Conservation (phyloP, 2,113 vertebrate species). For the Xiphophorus hellerii region DNA sequence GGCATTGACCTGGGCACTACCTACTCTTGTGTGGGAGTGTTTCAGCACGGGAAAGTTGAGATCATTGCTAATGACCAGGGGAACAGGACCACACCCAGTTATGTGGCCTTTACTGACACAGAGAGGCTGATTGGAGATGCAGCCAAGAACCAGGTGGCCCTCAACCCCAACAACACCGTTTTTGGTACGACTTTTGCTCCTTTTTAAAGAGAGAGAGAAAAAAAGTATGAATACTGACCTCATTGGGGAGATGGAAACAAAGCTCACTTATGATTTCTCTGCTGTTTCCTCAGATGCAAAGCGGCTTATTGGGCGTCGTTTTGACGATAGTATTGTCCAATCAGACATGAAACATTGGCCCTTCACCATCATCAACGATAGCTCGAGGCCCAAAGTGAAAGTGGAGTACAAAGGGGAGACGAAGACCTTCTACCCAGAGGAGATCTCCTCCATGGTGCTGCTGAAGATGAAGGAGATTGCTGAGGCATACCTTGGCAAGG, state of each 20-base stretch:
- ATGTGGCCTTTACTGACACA: slow-evolving; percentile 79
- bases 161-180: slow-evolving; percentile 83
- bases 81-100: slow-evolving; percentile 81
- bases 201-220: neutral
- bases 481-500: slow-evolving; percentile 82
- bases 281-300: slow-evolving; percentile 73
- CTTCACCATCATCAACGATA: slow-evolving; percentile 75
- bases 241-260: neutral
- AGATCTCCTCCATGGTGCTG: slow-evolving; percentile 84
- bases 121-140: slow-evolving; percentile 79
- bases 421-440: slow-evolving; percentile 80
- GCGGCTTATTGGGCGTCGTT: slow-evolving; percentile 80
- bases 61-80: slow-evolving; percentile 93
- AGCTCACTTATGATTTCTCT: neutral
- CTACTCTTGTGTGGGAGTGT: slow-evolving; percentile 93
- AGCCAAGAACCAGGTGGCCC: slow-evolving; percentile 80
- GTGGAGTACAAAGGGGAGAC: slow-evolving; percentile 82
- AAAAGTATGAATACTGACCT: neutral
- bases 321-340: slow-evolving; percentile 79
- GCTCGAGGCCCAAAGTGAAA: slow-evolving; percentile 76
- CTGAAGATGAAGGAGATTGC: slow-evolving; percentile 82
- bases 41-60: slow-evolving; percentile 95
- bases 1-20: slow-evolving; percentile 95
- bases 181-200: slow-evolving; percentile 65
- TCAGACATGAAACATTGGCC: slow-evolving; percentile 83